These are phyloP conservation scores for Macaca nemestrina DNA, from an alignment of 2,113 vertebrate genomes.

Conservation along the genomic window DNA sequence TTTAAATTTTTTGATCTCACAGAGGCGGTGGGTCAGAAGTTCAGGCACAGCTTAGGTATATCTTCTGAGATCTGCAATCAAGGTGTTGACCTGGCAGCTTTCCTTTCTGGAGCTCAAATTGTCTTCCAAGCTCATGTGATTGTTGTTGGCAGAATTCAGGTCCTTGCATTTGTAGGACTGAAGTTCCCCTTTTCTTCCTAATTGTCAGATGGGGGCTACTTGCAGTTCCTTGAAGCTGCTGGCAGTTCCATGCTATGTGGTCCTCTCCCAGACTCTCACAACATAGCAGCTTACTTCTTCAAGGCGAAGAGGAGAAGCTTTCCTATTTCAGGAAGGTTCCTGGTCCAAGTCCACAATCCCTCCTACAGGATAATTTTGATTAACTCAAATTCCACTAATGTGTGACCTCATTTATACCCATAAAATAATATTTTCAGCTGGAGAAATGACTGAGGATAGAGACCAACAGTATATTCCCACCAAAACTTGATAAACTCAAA, in stretches of 20 bases:
- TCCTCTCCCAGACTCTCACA: neutral
- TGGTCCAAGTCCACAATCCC: neutral
- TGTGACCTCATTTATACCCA: neutral
- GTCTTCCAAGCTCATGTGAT: neutral
- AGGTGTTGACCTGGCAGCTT: too few relatives aligned
- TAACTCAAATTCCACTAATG: neutral
- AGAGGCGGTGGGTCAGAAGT: neutral
- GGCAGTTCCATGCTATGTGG: neutral
- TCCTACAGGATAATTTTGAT: neutral
- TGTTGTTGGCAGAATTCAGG: neutral
- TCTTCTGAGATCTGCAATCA: neutral
- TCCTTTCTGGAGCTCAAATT: neutral
- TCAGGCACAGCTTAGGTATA: neutral
- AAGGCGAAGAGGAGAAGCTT: neutral
- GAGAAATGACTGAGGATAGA: neutral
- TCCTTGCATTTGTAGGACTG: neutral
- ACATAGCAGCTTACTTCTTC: neutral
- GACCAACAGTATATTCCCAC: neutral
- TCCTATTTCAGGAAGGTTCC: neutral
- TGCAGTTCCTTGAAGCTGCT: neutral
- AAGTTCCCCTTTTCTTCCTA: neutral
- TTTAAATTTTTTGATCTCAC: neutral
- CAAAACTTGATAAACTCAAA: neutral
- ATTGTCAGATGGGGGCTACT: neutral
- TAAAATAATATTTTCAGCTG: neutral